Conservation (phyloP, 2,113 vertebrate genomes). For the Calyptomena viridis region DNA sequence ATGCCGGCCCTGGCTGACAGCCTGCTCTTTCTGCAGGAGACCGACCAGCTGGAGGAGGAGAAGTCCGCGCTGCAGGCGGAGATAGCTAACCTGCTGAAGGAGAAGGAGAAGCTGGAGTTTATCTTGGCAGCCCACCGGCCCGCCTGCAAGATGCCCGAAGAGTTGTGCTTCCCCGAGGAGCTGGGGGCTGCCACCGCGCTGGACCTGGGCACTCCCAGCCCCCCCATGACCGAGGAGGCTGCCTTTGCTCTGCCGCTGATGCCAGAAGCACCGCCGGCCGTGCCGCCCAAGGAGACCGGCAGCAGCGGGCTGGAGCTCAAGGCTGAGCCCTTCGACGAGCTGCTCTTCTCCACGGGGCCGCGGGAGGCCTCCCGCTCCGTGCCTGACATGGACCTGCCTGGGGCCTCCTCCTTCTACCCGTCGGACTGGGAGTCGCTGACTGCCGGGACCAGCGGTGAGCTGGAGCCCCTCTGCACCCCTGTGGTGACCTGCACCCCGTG, state of each 20-base stretch:
- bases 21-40: slow-evolving; percentile 80
- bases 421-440: slow-evolving; percentile 95
- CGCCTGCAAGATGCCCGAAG: slow-evolving; percentile 91
- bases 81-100: slow-evolving; percentile 91
- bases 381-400: slow-evolving; percentile 89
- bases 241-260: slow-evolving; percentile 78
- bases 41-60: slow-evolving; percentile 91
- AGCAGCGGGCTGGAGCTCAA: slow-evolving; percentile 83
- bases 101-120: slow-evolving; percentile 95
- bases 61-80: slow-evolving; percentile 89
- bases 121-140: slow-evolving; percentile 93
- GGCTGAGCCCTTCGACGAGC: slow-evolving; percentile 89
- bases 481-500: slow-evolving; percentile 94
- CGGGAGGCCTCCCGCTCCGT: slow-evolving; percentile 89
- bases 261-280: slow-evolving; percentile 36
- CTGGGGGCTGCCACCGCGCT: slow-evolving; percentile 71
- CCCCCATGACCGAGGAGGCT: slow-evolving; percentile 68
- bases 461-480: slow-evolving; percentile 94
- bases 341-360: slow-evolving; percentile 79
- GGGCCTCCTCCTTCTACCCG: slow-evolving; percentile 83
- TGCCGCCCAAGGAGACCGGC: slow-evolving; percentile 48
- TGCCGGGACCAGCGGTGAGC: slow-evolving; percentile 74
- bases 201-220: slow-evolving; percentile 68
- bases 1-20: slow-evolving; percentile 25
- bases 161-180: slow-evolving; percentile 80